Percentiles rank a stretch among this genome's conserved stretches.
These are phyloP conservation scores for Lynx canadensis DNA, from an alignment of 2,113 vertebrate species.

Conservation along the genomic window DNA sequence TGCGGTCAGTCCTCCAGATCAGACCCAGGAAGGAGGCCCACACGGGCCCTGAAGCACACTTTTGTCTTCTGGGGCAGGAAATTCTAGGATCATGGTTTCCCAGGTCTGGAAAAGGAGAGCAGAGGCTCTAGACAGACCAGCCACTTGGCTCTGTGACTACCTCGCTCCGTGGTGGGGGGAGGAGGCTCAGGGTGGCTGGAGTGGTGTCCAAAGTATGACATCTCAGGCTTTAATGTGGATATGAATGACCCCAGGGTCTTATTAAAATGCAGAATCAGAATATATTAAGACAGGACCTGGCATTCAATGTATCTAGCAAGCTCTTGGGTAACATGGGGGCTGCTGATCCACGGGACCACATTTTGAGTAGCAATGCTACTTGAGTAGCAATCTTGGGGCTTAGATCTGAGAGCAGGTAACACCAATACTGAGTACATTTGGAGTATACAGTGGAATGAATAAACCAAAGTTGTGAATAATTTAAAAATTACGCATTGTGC, in stretches of 20 bases:
- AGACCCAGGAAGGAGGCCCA: neutral
- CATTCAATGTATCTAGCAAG: neutral
- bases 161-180: neutral
- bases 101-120: neutral
- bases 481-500: neutral
- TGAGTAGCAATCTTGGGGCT: neutral
- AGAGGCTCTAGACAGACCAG: neutral
- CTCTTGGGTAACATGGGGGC: neutral
- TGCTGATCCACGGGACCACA: neutral
- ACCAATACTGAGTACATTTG: neutral
- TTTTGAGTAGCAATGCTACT: neutral
- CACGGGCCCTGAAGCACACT: no score
- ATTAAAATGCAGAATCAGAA: neutral
- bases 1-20: neutral
- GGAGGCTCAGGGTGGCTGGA: neutral
- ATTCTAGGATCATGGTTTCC: neutral
- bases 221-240: neutral
- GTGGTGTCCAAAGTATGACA: neutral
- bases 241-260: neutral
- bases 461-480: slow-evolving; percentile 22
- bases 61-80: neutral
- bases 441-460: neutral
- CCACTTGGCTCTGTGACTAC: neutral
- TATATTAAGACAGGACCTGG: neutral
- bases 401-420: neutral